Evolutionary conservation across 1,140 invertebrate species (phyloP), one percentile per base, ranked within the genome.

Genomic region (Musca vetustissima): DNA sequence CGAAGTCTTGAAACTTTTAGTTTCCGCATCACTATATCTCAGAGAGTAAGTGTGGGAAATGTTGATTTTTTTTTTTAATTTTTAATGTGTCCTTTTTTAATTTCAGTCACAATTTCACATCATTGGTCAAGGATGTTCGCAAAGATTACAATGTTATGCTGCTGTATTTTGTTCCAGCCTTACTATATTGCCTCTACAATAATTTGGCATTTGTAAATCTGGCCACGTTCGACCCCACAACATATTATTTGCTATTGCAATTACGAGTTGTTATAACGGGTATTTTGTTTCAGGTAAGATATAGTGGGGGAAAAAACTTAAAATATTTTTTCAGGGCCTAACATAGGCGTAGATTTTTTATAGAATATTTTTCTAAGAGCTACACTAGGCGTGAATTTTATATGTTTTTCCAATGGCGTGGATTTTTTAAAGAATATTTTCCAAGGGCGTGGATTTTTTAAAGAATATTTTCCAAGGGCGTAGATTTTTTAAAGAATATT

Each of bases 131-230:
- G 52, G 86, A 91, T 70, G 79, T 87, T 2, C 76, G 84, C 24
- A 87, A 87, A 73, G 85, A 90, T 74, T 87, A 84, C 68, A 85
- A 86, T 68, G 89, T 97, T 9, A 83, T 96, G 69, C 72, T 88
- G n/a, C 79, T 95, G 19, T 98, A 98, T 78, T 92, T 96, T 84
- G 88, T 98, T 66, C 96, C 96, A 52, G 91, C 95, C 7, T 87
- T 92, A 73, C 84, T 98, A 28, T 98, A 98, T 81, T 97, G 94
- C 78, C 84, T 98, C 4, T 98, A 98, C 84, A 98, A 98, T 80
- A 98, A 98, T 85, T 86, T 98, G 73, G 89, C 94, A 13, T 98
- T 97, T 85, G 87, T 93, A 21, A 98, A 97, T 85, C 84, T 98
- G 70, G 89, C 92, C 19, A 88, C 87, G 22, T 98, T 96, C 85